Evolutionary conservation across 2,888 invertebrate species (phyloP), one percentile per base, ranked within the genome.

Genomic region (Pseudoips prasinana): DNA sequence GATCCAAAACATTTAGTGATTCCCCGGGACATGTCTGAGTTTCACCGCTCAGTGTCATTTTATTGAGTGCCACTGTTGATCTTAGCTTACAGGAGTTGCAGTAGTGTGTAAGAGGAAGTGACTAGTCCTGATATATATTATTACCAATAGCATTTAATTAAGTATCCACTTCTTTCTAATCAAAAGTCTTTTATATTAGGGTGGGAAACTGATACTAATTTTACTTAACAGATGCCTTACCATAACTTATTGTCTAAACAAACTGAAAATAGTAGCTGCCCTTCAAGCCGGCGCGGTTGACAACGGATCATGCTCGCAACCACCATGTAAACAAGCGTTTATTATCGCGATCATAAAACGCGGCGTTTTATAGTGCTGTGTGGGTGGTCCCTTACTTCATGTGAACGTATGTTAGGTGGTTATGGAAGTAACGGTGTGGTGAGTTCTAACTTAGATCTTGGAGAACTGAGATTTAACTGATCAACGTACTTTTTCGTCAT

Each of bases 331-430:
- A 81, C 81, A 79, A 20, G 64, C 69, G 67, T 81, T 82, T 85
- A 85, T 83, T 83, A 83, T 75, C 73, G 68, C 56, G 56, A 59
- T 70, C 73, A 76, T 86, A 83, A 84, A 81, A 77, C 76, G 73
- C 55, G 18, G 73, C 78, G 75, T 80, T 84, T 82, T 81, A 76
- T 71, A 56, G 67, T 64, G 46, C 80, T 55, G 67, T 79, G 77
- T 83, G 86, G 84, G 86, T 86, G 86, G 86, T 82, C 85, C 65
- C 53, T 73, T 68, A 33, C 53, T 58, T 59, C 70, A 67, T 66
- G 65, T 64, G 74, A 68, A 73, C 66, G 30, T 44, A 39, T 33
- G 31, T 20, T 43, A n/a, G 32, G 27, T 22, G 22, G 39, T 6
- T 32, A 33, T 32, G 22, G 34, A 43, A 8, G 7, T 1, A 10